phyloP scores from a whole-genome alignment of 2,888 invertebrate genomes.

The Gibbula magus region DNA sequence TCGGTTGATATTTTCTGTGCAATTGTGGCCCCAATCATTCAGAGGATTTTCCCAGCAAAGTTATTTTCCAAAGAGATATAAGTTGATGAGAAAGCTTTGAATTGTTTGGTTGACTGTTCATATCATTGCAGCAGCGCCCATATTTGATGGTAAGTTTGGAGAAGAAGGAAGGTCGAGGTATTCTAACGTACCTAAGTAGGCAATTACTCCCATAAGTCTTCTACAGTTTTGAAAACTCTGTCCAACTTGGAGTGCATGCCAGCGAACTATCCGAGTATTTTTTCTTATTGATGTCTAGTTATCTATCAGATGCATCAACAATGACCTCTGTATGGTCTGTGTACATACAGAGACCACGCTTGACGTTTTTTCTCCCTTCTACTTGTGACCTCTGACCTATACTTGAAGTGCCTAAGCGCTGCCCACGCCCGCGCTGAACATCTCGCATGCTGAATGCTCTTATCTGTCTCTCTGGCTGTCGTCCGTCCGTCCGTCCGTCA shows the following conservation, averaged over 20 bases:
- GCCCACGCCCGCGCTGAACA: slow-evolving; percentile 9
- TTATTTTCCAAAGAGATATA: background rate
- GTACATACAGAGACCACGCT: background rate
- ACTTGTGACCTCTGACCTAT: slow-evolving; percentile 19
- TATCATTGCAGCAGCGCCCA: slow-evolving; percentile 33
- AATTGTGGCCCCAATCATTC: background rate
- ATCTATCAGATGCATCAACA: slow-evolving; percentile 19
- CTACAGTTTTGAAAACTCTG: slow-evolving; percentile 24
- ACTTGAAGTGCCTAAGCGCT: slow-evolving; percentile 12
- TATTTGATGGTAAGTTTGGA: slow-evolving; percentile 48
- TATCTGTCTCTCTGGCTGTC: slow-evolving; percentile 7
- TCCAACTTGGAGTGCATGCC: slow-evolving; percentile 26
- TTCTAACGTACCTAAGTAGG: slow-evolving; percentile 23
- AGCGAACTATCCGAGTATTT: slow-evolving; percentile 24
- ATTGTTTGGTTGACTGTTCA: slow-evolving; percentile 31
- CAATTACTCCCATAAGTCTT: slow-evolving; percentile 11
- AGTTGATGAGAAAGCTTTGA: background rate
- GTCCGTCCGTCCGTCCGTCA: slow-evolving; percentile 10
- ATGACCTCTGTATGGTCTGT: slow-evolving; percentile 4
- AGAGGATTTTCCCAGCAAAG: background rate
- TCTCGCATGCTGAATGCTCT: slow-evolving; percentile 22
- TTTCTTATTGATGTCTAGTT: slow-evolving; percentile 23
- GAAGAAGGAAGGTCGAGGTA: slow-evolving; percentile 12
- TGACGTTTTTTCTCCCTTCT: slow-evolving; percentile 21
- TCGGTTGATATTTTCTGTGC: background rate